A percentile compares a stretch with the other conserved stretches of the same genome.
phyloP scores from a whole-genome alignment of 2,888 invertebrate genomes.

The Charanyca ferruginea region DNA sequence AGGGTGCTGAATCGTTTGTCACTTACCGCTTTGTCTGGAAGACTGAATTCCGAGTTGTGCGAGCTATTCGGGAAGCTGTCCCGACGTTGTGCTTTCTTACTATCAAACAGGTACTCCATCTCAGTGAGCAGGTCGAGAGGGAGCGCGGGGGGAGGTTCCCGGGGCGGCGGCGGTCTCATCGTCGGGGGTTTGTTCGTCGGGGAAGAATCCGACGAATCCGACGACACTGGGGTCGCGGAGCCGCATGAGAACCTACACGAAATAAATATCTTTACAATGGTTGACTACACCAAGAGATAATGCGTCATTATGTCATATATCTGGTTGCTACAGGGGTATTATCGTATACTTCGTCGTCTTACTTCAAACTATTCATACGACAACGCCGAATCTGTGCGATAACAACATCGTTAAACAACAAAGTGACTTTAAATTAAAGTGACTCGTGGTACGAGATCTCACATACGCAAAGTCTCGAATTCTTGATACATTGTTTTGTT shows the following conservation, averaged over 20 bases:
- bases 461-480: neutral
- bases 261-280: constrained; percentile 1
- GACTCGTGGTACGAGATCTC: neutral
- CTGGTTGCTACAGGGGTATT: neutral
- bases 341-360: neutral
- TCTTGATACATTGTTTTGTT: neutral
- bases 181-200: constrained; percentile 71
- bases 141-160: constrained; percentile 75
- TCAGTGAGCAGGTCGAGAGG: constrained; percentile 86
- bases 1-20: constrained; percentile 47
- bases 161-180: constrained; percentile 58
- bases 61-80: constrained; percentile 81
- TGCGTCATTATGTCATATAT: neutral
- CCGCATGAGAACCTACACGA: constrained; percentile 83
- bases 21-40: constrained; percentile 85
- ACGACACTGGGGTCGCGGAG: constrained; percentile 85
- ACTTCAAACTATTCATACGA: neutral
- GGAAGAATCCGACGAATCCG: constrained; percentile 82
- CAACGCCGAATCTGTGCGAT: neutral
- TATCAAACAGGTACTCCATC: constrained; percentile 84
- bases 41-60: constrained; percentile 73
- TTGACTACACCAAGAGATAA: neutral
- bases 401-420: neutral
- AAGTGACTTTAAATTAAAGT: neutral
- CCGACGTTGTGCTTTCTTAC: constrained; percentile 74